Evolutionary conservation across 2,113 vertebrate genomes (phyloP), one percentile per base, ranked within the genome.

Genomic region (Ursus arctos): DNA sequence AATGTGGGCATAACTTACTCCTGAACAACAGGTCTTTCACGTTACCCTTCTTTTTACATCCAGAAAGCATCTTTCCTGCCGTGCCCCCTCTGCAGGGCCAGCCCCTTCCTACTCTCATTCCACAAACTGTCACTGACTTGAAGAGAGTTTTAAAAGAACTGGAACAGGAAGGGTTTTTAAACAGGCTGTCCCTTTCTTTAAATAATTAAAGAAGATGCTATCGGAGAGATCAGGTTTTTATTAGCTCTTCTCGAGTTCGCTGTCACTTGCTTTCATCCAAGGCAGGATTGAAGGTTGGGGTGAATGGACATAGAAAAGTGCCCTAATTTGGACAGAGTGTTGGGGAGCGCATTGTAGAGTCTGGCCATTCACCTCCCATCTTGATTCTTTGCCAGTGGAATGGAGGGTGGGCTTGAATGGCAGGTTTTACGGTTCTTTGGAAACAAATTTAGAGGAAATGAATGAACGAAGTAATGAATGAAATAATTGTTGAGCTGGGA

Each of bases 121-220:
- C 14, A 18, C 18, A 72, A 43, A 65, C 67, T 83, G 88, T 91
- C 84, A 72, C 76, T 33, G 59, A 88, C 59, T 90, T 84, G 9
- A 40, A 95, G 80, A 92, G 31, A 55, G 72, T 86, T 95, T 94
- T 74, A 94, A 94, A 97, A 98, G 97, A 98, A 96, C 91, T 96
- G 95, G 97, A 97, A 97, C 96, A 97, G 96, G 96, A 98, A 96
- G 76, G 0, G 83, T 92, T 97, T 97, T 96, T 88, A 97, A 97
- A 97, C 81, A 85, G 59, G n/a, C 92, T 69, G 84, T 94, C 88
- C 92, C 81, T 98, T 94, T 97, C 94, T 97, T 83, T 98, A 92
- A 98, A 98, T 98, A 98, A 98, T 98, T 98, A 94, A 98, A 93
- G 97, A 97, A 97, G 97, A 97, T 97, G 67, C 88, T 98, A 98